These are phyloP conservation scores for Liparis tanakae DNA, from an alignment of 2,797 vertebrate species.

Conservation along the genomic window DNA sequence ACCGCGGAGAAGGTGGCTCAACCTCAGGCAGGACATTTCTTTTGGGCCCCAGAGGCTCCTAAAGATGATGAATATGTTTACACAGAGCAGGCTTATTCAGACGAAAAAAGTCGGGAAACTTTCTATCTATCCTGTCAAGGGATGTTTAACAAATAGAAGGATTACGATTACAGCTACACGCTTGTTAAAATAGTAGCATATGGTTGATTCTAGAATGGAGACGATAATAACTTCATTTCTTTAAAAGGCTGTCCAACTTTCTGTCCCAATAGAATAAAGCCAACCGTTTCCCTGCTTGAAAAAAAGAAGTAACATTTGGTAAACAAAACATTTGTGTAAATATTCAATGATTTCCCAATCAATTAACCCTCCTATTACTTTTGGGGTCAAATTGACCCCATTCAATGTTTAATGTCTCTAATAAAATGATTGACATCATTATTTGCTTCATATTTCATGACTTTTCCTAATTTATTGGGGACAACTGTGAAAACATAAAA, in stretches of 20 bases:
- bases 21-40: constrained; percentile 16
- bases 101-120: constrained; percentile 25
- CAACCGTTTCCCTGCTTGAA: not conserved
- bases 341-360: not conserved
- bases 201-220: not conserved
- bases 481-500: no score
- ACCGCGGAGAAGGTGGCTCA: constrained; percentile 7
- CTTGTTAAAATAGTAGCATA: not conserved
- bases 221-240: no score
- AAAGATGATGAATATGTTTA: constrained; percentile 46
- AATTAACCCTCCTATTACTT: no score
- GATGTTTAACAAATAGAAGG: constrained; percentile 11
- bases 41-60: constrained; percentile 30
- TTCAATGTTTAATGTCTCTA: no score
- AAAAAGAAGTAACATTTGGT: not conserved
- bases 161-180: not conserved
- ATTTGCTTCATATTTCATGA: no score
- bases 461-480: no score
- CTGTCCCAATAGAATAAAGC: not conserved
- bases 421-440: no score
- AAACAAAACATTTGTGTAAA: not conserved
- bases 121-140: constrained; percentile 22
- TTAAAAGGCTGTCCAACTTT: no score
- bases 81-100: constrained; percentile 8
- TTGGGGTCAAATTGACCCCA: no score